A percentile compares a stretch with the other conserved stretches of the same genome.
Conservation (phyloP, 2,113 vertebrate species). For the Phrynocephalus versicolor region DNA sequence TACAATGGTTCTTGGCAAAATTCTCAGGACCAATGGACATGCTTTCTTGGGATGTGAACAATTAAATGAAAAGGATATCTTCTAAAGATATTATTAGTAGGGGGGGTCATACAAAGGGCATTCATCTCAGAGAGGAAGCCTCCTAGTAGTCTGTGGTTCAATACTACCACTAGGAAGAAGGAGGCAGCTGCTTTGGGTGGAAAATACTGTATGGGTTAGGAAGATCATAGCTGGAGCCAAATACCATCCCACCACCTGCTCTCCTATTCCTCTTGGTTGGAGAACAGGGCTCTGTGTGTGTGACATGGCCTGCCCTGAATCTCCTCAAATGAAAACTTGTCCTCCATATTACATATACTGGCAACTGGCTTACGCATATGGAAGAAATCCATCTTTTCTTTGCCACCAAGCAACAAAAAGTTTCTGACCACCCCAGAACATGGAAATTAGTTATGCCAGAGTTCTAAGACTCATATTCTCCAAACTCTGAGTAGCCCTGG, state of each 20-base stretch:
- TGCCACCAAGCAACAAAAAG: too few relatives aligned
- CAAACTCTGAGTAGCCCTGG: not conserved
- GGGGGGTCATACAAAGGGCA: not conserved
- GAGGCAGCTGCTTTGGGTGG: not conserved
- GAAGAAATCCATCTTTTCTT: not conserved
- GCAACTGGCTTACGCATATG: not conserved
- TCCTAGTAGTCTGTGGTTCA: not conserved
- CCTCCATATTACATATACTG: too few relatives aligned
- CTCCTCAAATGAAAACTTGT: not conserved
- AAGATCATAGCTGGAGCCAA: not conserved
- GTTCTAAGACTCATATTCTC: too few relatives aligned
- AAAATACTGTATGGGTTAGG: not conserved
- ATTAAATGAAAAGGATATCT: not conserved
- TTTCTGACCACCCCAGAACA: too few relatives aligned
- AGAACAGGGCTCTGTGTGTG: not conserved
- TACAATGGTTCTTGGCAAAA: conserved; percentile 22
- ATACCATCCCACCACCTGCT: not conserved
- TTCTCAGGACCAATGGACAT: not conserved
- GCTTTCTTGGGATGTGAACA: not conserved
- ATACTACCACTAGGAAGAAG: not conserved
- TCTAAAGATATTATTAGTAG: not conserved
- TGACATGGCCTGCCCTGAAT: not conserved
- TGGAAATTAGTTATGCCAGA: too few relatives aligned
- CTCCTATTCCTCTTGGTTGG: not conserved
- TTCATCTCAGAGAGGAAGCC: not conserved